Percentiles rank a stretch among this genome's conserved stretches.
Evolutionary conservation across 2,113 vertebrate species (phyloP).

Genomic region (Ibidorhyncha struthersii): DNA sequence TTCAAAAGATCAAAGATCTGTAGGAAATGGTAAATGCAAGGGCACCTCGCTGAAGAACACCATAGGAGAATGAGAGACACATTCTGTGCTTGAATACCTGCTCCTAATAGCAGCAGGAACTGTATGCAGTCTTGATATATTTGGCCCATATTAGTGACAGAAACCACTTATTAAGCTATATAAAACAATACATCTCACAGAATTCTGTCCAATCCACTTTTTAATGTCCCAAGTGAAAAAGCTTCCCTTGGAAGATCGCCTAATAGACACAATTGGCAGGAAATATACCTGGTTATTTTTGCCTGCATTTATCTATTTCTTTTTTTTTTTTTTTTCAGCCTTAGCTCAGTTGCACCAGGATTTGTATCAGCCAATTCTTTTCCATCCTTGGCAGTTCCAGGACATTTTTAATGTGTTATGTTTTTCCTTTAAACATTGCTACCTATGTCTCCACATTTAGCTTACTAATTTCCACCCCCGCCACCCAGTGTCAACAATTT

Average conservation of each 20-base stretch:
- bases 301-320: background rate
- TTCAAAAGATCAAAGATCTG: constrained; percentile 47
- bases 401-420: background rate
- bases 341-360: background rate
- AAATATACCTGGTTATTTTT: constrained; percentile 37
- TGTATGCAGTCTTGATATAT: constrained; percentile 9
- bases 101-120: constrained; percentile 31
- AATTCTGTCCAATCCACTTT: background rate
- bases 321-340: background rate
- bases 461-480: background rate
- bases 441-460: background rate
- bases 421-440: constrained; percentile 7
- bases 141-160: constrained; percentile 32
- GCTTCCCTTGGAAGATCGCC: constrained; percentile 12
- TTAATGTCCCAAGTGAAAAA: constrained; percentile 18
- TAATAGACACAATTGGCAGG: constrained; percentile 26
- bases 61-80: background rate
- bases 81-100: constrained; percentile 37
- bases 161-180: background rate
- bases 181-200: constrained; percentile 17
- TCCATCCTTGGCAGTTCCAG: background rate
- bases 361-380: background rate
- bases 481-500: background rate
- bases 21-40: constrained; percentile 18
- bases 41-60: background rate